Base-by-base conservation (phyloP, 2,797 vertebrate genomes). In the Rhyacichthys aspro region DNA sequence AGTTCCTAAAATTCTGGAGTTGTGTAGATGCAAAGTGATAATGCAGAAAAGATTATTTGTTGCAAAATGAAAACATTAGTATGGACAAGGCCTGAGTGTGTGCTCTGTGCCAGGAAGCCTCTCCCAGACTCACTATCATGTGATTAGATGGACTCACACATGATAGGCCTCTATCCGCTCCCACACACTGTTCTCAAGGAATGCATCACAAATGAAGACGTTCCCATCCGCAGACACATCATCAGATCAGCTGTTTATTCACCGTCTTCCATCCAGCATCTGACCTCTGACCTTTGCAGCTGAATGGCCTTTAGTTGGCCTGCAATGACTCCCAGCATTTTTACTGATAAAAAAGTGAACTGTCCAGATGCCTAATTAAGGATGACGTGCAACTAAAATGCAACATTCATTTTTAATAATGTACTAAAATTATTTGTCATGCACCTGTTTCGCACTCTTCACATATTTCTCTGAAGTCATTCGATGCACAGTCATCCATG, bases 91-190 rank as follows among this genome's bases (percentile, higher is more conserved):
- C 42, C 9, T 0, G 15, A 23, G 48, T 44, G 11, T 17, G 38
- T 11, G 55, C 43, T 68, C 44, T 39, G 37, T 76, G 76, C 74
- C 76, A 89, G 87, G 86, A 91, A 90, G 74, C 78, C 83, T 82
- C 82, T 84, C 81, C 79, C 83, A 78, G 72, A 74, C 83, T 84
- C 74, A 71, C 78, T 80, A 87, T 90, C 87, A 88, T 82, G 85
- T 90, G 89, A 91, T 90, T 86, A 87, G 88, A 90, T 83, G 81
- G 75, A 87, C 75, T 70, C 59, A 74, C 80, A 81, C 85, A 88
- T 78, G 87, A 87, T 80, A 83, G 74, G 42, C 46, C 66, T 73
- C 34, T 75, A 84, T 83, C 85, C 82, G 78, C 76, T 83, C 76
- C 56, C 70, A 71, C 71, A 81, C 63, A 70, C 53, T 56, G 54